Evolutionary conservation across 2,113 vertebrate species (phyloP), one percentile per base, ranked within the genome.

Genomic region (Perca schrenkii): DNA sequence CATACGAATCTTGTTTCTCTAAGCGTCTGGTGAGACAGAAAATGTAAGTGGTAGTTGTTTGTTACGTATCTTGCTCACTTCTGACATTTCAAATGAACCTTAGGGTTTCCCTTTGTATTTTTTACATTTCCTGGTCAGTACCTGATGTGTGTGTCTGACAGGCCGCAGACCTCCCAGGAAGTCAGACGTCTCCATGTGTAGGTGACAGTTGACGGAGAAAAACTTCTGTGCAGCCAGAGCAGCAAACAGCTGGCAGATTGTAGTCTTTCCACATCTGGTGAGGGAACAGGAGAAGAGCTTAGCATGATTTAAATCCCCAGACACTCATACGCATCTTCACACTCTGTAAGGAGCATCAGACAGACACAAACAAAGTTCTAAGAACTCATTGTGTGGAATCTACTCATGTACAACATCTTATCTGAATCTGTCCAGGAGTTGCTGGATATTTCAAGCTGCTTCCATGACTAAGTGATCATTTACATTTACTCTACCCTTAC

Each of bases 181-280:
- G 91, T 99, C 98, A 0, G 98, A 99, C 0, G 98, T 99, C 92
- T 99, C 98, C 98, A 99, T 97, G 85, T 99, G 97, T 70, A 98
- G 94, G 83, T 99, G 98, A 89, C 98, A 99, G 67, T 98, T 99
- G 54, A 99, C 95, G 0, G 96, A 96, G 77, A 96, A 96, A 2
- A 99, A 95, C 79, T 95, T 96, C 90, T 96, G 97, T 77, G 95
- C 92, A 19, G 92, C 83, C 78, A 99, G 78, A 8, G 97, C 95
- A 70, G 98, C 97, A 94, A 98, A 99, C 75, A 99, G 83, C 92
- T 99, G 98, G 82, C 98, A 99, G 89, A 99, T 92, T 0, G 98
- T 99, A 4, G 98, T 99, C 93, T 99, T 99, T 28, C 98, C 98
- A 95, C 98, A 99, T 69, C 98, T 99, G 88, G 70, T 70, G 25